Conservation (phyloP, 1,140 invertebrate genomes). For the Condylostylus longicornis region DNA sequence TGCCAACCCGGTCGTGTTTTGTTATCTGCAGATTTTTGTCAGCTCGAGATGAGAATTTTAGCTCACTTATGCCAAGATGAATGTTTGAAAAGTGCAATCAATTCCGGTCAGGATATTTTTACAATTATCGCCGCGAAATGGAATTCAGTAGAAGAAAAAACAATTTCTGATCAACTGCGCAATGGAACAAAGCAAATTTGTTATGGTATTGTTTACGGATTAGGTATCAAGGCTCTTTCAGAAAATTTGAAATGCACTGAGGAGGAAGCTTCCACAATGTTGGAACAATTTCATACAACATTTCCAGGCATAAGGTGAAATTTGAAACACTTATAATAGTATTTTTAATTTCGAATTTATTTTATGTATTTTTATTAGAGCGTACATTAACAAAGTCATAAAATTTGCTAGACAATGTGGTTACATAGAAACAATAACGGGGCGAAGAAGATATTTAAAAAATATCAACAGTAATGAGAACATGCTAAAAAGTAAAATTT, state of each 20-base stretch:
- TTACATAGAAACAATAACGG: conserved; percentile 69
- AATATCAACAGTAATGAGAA: conserved; percentile 51
- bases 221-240: conserved; percentile 72
- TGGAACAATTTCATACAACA: conserved; percentile 64
- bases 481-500: conserved; percentile 40
- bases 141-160: conserved; percentile 46
- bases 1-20: conserved; percentile 45
- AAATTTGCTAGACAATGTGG: conserved; percentile 54
- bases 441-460: conserved; percentile 63
- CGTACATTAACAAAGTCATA: conserved; percentile 50
- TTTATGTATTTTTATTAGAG: conserved; percentile 19
- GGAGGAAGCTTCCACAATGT: conserved; percentile 63
- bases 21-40: conserved; percentile 88
- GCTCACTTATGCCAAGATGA: conserved; percentile 58
- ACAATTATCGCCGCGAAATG: conserved; percentile 71
- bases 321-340: background rate
- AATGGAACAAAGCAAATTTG: conserved; percentile 86
- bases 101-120: conserved; percentile 68
- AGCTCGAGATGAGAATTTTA: conserved; percentile 84
- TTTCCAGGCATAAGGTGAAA: conserved; percentile 51
- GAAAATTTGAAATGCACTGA: conserved; percentile 67
- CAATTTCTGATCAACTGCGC: conserved; percentile 52
- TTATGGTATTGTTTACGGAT: conserved; percentile 97
- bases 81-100: conserved; percentile 54
- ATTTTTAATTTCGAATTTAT: background rate